Base-by-base conservation (phyloP, 2,888 invertebrate genomes). In the Tenthredo livida region DNA sequence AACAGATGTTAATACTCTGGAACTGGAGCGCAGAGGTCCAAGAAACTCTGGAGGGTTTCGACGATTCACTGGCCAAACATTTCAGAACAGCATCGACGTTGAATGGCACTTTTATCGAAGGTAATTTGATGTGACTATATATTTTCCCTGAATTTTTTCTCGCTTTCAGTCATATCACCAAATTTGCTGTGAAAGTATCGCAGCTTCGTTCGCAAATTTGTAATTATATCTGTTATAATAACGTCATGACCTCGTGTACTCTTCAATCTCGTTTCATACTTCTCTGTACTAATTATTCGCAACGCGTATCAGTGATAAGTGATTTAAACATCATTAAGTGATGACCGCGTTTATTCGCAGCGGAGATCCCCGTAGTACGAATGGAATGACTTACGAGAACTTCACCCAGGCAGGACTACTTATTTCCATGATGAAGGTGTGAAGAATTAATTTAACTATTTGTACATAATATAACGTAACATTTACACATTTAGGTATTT, bases 1-100 rank as follows among this genome's bases (percentile, higher is more conserved):
- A 91, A 84, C 92, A 92, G 85, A 91, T 89, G 84, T 86, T 93
- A 25, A 88, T 93, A 84, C 92, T 93, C 84, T 93, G 93, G 93
- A 93, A 93, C 86, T 93, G 93, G 93, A 88, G 89, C 84, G 89
- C 91, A 33, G 88, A 89, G 21, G 88, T 90, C 12, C 89, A 88
- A 84, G 86, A 87, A 75, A 91, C 92, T 54, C 88, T 93, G 50
- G 88, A 89, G 47, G 90, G 89, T 84, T 93, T 91, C 85, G 91
- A 92, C 65, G 84, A 88, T 5, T 89, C 89, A 5, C 86, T 90
- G 67, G 86, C 85, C 12, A 77, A 84, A 65, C 88, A 90, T 85
- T 93, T 92, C 86, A 89, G 86, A 75, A 88, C 87, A 17, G 88
- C 87, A 82, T 88, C 87, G 37, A 90, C 87, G 72, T 86, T 92